Evolutionary conservation across 2,797 vertebrate genomes (phyloP).

Genomic region (Sebastes trivittatus): DNA sequence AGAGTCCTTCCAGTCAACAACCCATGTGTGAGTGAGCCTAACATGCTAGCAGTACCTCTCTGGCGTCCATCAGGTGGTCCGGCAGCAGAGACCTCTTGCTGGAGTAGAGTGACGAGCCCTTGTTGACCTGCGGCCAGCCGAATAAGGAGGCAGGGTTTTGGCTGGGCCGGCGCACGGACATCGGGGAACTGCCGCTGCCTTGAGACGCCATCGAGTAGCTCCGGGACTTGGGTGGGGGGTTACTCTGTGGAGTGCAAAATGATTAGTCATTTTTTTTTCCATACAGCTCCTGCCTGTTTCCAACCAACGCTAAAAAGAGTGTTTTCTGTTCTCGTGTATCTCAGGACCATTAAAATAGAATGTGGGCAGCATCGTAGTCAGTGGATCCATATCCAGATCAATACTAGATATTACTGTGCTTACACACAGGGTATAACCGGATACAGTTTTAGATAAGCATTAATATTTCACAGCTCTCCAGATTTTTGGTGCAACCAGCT

Average conservation of each 20-base stretch:
- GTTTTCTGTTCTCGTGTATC: neutral
- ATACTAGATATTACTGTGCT: slow-evolving; percentile 25
- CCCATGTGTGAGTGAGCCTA: neutral
- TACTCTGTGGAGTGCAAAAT: slow-evolving; percentile 83
- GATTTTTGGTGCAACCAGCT: neutral
- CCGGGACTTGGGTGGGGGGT: slow-evolving; percentile 94
- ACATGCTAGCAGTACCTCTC: slow-evolving; percentile 84
- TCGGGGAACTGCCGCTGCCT: slow-evolving; percentile 93
- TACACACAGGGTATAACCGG: neutral
- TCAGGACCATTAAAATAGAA: neutral
- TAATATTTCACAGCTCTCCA: slow-evolving; percentile 3
- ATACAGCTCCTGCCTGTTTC: neutral
- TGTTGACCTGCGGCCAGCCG: slow-evolving; percentile 87
- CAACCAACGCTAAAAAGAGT: neutral
- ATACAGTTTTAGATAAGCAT: slow-evolving; percentile 25
- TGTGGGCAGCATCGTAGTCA: neutral
- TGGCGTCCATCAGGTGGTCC: slow-evolving; percentile 94
- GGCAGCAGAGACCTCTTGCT: slow-evolving; percentile 90
- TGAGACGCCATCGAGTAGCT: slow-evolving; percentile 96
- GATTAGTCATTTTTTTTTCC: neutral
- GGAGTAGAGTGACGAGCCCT: slow-evolving; percentile 84
- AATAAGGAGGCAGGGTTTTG: slow-evolving; percentile 89
- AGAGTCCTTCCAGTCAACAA: neutral
- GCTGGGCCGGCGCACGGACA: slow-evolving; percentile 89
- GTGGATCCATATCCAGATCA: slow-evolving; percentile 45